Evolutionary conservation across 64 coral and sea anemone species (phyloP).

Genomic region (Montipora efflorescens): DNA sequence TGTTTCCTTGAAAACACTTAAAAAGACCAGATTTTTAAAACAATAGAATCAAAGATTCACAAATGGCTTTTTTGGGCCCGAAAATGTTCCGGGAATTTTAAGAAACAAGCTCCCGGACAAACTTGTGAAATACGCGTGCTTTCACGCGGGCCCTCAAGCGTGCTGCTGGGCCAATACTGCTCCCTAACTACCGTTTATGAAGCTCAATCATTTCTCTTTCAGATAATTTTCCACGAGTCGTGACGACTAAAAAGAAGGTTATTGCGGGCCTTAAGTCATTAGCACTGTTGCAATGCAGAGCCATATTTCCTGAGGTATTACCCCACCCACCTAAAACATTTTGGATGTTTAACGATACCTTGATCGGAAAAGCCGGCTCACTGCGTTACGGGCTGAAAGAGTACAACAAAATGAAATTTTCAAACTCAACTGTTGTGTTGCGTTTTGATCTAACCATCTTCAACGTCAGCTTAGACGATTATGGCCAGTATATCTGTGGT

Average conservation of each 20-base stretch:
- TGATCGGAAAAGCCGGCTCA: background rate
- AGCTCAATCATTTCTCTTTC: background rate
- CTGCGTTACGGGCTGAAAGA: background rate
- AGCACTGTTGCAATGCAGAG: background rate
- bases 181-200: no score
- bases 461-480: slow-evolving; percentile 15
- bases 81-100: no score
- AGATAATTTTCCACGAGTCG: background rate
- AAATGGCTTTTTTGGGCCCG: no score
- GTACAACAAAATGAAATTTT: no score
- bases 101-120: no score
- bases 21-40: no score
- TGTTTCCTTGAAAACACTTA: no score
- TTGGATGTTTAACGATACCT: slow-evolving; percentile 8
- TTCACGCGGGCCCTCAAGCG: no score
- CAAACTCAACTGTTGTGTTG: background rate
- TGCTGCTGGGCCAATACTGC: no score
- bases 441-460: background rate
- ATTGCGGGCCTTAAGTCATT: background rate
- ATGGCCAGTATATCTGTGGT: slow-evolving; percentile 19
- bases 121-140: no score
- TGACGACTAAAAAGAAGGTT: background rate
- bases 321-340: background rate
- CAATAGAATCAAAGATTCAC: no score
- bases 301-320: background rate